phyloP scores from a whole-genome alignment of 37 sponge, comb jelly and placozoan species.

The Halichondria panicea region DNA sequence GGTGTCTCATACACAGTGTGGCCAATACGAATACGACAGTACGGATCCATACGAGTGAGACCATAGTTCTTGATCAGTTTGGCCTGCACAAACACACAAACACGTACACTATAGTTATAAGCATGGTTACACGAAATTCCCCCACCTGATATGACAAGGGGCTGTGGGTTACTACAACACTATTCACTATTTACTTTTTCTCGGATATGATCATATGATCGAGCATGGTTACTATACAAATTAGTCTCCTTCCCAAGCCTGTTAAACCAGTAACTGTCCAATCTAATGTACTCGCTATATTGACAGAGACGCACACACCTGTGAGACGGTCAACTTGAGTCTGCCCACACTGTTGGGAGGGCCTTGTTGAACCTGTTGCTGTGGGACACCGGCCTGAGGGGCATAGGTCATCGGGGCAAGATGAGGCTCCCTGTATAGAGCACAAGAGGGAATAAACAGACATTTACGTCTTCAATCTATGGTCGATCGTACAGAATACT shows the following conservation, averaged over 20 bases:
- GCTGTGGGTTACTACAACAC: too few relatives aligned
- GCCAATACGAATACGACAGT: constrained; percentile 91
- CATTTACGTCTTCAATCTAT: too few relatives aligned
- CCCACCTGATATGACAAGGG: too few relatives aligned
- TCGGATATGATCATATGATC: too few relatives aligned
- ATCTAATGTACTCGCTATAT: too few relatives aligned
- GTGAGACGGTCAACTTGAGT: constrained; percentile 50
- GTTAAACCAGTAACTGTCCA: background rate
- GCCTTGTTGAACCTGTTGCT: background rate
- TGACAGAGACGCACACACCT: constrained; percentile 43
- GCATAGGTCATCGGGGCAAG: constrained; percentile 59
- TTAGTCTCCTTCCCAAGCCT: background rate
- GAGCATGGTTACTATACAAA: too few relatives aligned
- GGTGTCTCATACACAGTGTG: constrained; percentile 93
- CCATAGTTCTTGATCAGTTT: constrained; percentile 92
- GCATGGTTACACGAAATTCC: too few relatives aligned
- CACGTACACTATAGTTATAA: too few relatives aligned
- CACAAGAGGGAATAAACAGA: background rate
- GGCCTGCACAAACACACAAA: constrained; percentile 56
- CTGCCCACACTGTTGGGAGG: constrained; percentile 25
- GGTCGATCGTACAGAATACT: too few relatives aligned
- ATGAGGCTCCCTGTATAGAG: constrained; percentile 33
- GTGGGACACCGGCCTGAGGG: constrained; percentile 10
- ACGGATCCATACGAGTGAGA: constrained; percentile 95
- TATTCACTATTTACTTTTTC: too few relatives aligned